Evolutionary conservation across 2,888 invertebrate species (phyloP), one percentile per base, ranked within the genome.

Genomic region (Apoda limacodes): DNA sequence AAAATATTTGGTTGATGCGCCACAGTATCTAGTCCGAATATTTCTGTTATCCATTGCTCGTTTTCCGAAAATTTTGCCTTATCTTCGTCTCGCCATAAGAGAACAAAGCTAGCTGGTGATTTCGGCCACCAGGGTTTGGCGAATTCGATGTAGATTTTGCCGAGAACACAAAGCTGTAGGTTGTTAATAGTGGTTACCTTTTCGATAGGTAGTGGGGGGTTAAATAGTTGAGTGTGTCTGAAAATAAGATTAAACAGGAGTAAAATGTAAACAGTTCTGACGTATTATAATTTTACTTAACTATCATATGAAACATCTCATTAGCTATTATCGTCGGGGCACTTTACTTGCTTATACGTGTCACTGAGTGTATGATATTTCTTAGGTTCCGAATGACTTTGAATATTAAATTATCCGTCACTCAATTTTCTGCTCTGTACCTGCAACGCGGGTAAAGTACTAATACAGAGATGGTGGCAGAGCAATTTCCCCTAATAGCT

Each of bases 131-230:
- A 89, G 1, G 81, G 75, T 21, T 75, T 57, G 2, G 85, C 78
- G 55, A 88, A 91, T 52, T 86, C 84, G 2, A 90, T 66, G 55
- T 86, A 89, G 37, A 90, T 83, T 70, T 90, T 91, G 52, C 88
- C 83, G 2, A 88, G 81, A 7, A 85, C 74, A 13, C 88, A 87
- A 42, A 88, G 82, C 15, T 83, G 84, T n/a, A 90, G 60, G 32
- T 82, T 83, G 51, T 83, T 62, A 42, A 88, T 88, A 6, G 84
- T 66, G 34, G 64, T 70, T 1, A 82, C 53, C 62, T 88, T 88
- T 20, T 59, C 58, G 2, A 52, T 43, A 3, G 87, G 83, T 13
- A 89, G 59, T 9, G 68, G 47, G 1, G 88, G 88, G 25, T 60
- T 66, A 55, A 89, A 89, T n/a, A 88, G 58, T 13, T 68, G 54